phyloP scores from a whole-genome alignment of 2,888 invertebrate genomes.

The Cheilosia impressa region DNA sequence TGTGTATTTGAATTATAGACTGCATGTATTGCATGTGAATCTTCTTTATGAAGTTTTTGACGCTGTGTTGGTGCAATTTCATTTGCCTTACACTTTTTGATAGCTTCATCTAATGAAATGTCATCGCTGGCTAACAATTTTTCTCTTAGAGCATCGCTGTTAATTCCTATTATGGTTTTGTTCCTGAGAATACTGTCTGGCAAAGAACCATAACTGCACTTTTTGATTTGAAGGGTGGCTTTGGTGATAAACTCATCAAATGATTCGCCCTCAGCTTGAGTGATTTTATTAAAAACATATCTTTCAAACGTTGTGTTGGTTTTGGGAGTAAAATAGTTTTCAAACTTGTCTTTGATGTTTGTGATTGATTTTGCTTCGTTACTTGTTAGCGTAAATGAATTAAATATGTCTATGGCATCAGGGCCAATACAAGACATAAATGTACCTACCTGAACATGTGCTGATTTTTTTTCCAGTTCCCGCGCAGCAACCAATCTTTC shows the following conservation, averaged over 20 bases:
- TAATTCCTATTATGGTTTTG: conserved; percentile 23
- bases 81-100: conserved; percentile 33
- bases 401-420: no score
- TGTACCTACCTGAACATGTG: no score
- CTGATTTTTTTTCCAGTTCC: no score
- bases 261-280: conserved; percentile 28
- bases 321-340: conserved; percentile 20
- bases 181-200: conserved; percentile 8
- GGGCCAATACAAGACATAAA: no score
- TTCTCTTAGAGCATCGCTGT: conserved; percentile 23
- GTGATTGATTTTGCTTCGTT: conserved; percentile 23
- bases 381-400: conserved; percentile 1
- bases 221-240: conserved; percentile 38
- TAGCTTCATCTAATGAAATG: conserved; percentile 29
- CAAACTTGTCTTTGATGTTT: conserved; percentile 13
- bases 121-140: conserved; percentile 15
- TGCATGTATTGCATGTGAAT: no score
- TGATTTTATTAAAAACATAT: conserved; percentile 25
- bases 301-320: conserved; percentile 33
- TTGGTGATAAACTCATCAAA: conserved; percentile 43
- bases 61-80: conserved; percentile 24
- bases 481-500: no score
- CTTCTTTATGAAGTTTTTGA: no score
- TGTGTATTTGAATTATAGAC: background rate
- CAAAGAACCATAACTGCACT: conserved; percentile 19